Evolutionary conservation across 1,140 invertebrate genomes (phyloP).

Genomic region (Helicoverpa zea): DNA sequence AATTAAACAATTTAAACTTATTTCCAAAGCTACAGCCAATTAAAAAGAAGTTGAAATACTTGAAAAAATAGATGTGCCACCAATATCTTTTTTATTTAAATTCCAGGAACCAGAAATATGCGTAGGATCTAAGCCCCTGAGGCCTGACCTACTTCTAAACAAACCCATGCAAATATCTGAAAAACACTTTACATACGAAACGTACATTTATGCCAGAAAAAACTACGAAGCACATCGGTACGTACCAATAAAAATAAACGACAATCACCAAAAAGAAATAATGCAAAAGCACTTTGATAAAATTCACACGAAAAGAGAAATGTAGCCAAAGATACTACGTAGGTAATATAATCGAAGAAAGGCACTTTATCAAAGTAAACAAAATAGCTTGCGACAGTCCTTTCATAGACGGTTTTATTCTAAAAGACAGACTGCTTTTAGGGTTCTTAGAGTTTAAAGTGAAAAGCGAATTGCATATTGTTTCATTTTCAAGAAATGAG

Average conservation of each 20-base stretch:
- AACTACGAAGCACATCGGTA: constrained; percentile 6
- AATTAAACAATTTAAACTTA: no score
- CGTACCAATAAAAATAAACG: constrained; percentile 43
- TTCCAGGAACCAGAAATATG: no score
- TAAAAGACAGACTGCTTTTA: constrained; percentile 9
- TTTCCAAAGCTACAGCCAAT: no score
- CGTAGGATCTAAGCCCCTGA: no score
- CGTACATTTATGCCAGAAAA: background rate
- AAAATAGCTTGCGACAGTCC: constrained; percentile 36
- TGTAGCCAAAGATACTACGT: background rate
- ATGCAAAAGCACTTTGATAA: constrained; percentile 35
- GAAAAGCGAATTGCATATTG: background rate
- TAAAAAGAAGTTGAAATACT: no score
- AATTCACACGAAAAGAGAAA: constrained; percentile 31
- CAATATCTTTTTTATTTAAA: no score
- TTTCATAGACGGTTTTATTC: constrained; percentile 34
- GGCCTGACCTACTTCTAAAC: background rate
- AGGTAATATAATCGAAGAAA: background rate
- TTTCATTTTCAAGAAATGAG: background rate
- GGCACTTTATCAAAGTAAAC: constrained; percentile 41
- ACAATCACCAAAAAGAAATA: constrained; percentile 37
- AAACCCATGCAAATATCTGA: background rate
- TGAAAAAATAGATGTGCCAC: no score
- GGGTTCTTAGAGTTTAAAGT: background rate
- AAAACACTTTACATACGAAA: constrained; percentile 8